Percentiles rank a stretch among this genome's conserved stretches.
Evolutionary conservation across 2,888 invertebrate genomes (phyloP).

Genomic region (Spisula subtruncata): DNA sequence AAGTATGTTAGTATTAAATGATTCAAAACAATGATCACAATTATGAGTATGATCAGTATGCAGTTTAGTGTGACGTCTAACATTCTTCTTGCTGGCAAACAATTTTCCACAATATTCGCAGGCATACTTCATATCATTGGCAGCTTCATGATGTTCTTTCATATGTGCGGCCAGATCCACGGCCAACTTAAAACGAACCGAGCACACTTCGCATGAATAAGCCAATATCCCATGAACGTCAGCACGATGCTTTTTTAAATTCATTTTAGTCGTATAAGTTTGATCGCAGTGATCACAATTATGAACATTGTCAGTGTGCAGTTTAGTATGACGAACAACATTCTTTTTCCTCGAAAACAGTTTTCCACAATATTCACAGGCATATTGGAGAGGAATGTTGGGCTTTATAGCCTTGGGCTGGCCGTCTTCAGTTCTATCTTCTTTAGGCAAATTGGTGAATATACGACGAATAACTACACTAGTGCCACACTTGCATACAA

Average conservation of each 20-base stretch:
- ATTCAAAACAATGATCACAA: conserved; percentile 11
- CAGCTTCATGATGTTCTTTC: neutral
- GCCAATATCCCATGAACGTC: neutral
- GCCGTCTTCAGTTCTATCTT: neutral
- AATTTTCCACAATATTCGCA: conserved; percentile 30
- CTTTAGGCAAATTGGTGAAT: neutral
- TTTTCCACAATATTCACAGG: conserved; percentile 49
- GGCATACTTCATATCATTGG: neutral
- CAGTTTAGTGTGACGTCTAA: neutral
- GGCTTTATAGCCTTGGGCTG: no score
- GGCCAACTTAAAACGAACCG: neutral
- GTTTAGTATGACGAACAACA: conserved; percentile 18
- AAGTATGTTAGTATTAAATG: neutral
- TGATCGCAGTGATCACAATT: conserved; percentile 18
- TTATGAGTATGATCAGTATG: neutral
- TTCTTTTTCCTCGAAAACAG: neutral
- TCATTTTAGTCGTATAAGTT: neutral
- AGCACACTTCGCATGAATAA: neutral
- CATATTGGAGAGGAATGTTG: conserved; percentile 2
- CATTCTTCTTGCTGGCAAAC: neutral
- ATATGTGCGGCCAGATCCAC: neutral
- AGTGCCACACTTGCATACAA: conserved; percentile 35
- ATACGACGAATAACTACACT: conserved; percentile 29
- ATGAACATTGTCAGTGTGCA: conserved; percentile 12
- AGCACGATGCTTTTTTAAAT: neutral